Percentiles rank a stretch among this genome's conserved stretches.
Evolutionary conservation across 1,140 invertebrate genomes (phyloP).

Genomic region (Pomacea maculata): DNA sequence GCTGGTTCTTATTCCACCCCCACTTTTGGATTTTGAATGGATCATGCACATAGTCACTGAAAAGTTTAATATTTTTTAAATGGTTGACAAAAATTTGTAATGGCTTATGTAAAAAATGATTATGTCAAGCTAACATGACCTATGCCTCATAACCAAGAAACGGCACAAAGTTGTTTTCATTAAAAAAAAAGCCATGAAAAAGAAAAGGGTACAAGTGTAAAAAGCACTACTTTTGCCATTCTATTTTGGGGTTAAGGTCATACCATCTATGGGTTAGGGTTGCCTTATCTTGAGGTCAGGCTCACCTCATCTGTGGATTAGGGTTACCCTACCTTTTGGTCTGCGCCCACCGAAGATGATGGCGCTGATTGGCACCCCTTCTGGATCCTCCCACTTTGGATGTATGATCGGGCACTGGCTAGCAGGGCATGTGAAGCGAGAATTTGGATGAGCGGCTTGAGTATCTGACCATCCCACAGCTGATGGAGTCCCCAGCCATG

Average conservation of each 20-base stretch:
- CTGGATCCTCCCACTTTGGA: slow-evolving; percentile 77
- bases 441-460: slow-evolving; percentile 55
- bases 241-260: background rate
- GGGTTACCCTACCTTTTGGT: slow-evolving; percentile 73
- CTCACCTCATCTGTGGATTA: background rate
- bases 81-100: too few species aligned
- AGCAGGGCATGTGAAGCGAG: slow-evolving; percentile 91
- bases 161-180: too few species aligned
- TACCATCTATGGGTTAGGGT: background rate
- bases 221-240: too few species aligned
- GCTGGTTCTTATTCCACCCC: too few species aligned
- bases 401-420: slow-evolving; percentile 96
- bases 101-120: too few species aligned
- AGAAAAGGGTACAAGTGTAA: too few species aligned
- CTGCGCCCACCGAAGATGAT: slow-evolving; percentile 95
- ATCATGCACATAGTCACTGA: too few species aligned
- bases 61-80: too few species aligned
- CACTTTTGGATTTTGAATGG: too few species aligned
- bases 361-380: slow-evolving; percentile 87
- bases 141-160: too few species aligned
- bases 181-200: too few species aligned
- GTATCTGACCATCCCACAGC: slow-evolving; percentile 30
- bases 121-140: too few species aligned
- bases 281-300: background rate
- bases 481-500: slow-evolving; percentile 81